Evolutionary conservation across 2,797 vertebrate species (phyloP).

Genomic region (Knipowitschia caucasica): DNA sequence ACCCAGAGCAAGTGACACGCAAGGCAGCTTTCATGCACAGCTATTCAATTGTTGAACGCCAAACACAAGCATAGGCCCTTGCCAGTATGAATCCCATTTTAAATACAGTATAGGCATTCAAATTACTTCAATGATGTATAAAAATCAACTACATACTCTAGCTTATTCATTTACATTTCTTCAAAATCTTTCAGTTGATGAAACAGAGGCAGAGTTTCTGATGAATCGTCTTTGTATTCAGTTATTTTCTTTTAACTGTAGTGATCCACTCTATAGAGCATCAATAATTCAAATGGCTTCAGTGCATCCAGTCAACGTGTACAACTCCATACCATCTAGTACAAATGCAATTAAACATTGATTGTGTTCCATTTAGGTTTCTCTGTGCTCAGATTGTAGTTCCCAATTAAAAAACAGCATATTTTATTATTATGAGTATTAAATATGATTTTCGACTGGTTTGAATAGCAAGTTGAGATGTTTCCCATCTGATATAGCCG

Average conservation of each 20-base stretch:
- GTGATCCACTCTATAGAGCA: neutral
- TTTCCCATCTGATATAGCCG: slow-evolving; percentile 36
- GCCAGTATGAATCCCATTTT: too few species aligned
- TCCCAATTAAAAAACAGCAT: too few species aligned
- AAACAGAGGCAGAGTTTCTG: too few species aligned
- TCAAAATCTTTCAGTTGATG: too few species aligned
- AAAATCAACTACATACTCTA: too few species aligned
- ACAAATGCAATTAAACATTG: slow-evolving; percentile 15
- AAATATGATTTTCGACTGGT: too few species aligned
- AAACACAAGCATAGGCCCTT: neutral
- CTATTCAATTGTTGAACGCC: neutral
- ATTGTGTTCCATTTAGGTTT: neutral
- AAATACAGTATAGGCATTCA: neutral
- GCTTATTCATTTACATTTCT: too few species aligned
- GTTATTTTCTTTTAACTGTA: neutral
- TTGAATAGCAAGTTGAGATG: slow-evolving; percentile 40
- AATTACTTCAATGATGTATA: too few species aligned
- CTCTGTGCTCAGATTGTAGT: neutral
- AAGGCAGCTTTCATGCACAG: slow-evolving; percentile 4
- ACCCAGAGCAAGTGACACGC: slow-evolving; percentile 13
- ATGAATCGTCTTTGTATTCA: too few species aligned
- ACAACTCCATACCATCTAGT: slow-evolving; percentile 6
- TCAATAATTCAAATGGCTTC: slow-evolving; percentile 18
- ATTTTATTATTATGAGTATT: too few species aligned
- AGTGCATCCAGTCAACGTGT: slow-evolving; percentile 12